A percentile compares a stretch with the other conserved stretches of the same genome.
phyloP scores from a whole-genome alignment of 2,113 vertebrate species.

The Astatoreochromis straeleni region DNA sequence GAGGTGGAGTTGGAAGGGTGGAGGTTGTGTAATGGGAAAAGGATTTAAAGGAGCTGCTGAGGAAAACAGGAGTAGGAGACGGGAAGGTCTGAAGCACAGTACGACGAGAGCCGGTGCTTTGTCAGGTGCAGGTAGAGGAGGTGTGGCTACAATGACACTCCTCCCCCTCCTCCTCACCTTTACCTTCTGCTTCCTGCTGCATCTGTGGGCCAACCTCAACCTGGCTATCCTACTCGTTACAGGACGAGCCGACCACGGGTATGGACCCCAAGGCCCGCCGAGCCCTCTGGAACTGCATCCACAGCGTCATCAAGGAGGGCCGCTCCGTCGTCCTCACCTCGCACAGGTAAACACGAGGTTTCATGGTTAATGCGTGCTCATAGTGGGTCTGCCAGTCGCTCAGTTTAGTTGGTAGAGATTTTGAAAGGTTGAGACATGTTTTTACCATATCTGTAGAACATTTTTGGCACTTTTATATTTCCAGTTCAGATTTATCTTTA shows the following conservation, averaged over 20 bases:
- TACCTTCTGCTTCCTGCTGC: constrained; percentile 24
- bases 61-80: not conserved
- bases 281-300: constrained; percentile 93
- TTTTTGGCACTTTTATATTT: not conserved
- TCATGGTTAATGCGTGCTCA: not conserved
- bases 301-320: constrained; percentile 89
- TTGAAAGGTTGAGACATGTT: not conserved
- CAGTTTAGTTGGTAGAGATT: not conserved
- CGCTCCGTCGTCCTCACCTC: constrained; percentile 94
- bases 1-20: not conserved
- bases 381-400: not conserved
- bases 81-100: not conserved
- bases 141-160: not conserved
- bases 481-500: rapidly evolving
- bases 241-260: constrained; percentile 98
- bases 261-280: constrained; percentile 97
- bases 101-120: not conserved
- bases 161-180: constrained; percentile 30
- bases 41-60: not conserved
- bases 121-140: not conserved
- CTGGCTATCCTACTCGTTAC: constrained; percentile 28
- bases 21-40: not conserved
- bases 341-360: constrained; percentile 76
- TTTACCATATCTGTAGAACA: not conserved
- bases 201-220: constrained; percentile 32